Conservation (phyloP, 2,797 vertebrate genomes). For the Silurus aristotelis region DNA sequence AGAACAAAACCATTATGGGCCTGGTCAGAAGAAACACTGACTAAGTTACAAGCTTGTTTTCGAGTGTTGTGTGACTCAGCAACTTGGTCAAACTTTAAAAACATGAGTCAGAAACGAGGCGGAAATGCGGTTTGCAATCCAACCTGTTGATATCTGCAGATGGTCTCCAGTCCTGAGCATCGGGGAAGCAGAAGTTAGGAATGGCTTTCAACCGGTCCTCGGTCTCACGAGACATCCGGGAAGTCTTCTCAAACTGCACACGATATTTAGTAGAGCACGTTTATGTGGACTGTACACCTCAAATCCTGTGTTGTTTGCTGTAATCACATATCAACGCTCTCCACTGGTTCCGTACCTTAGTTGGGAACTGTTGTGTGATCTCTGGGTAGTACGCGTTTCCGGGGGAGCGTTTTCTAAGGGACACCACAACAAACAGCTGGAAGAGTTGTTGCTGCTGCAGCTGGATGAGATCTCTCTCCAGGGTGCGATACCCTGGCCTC, state of each 20-base stretch:
- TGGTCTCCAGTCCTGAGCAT: conserved; percentile 89
- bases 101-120: conserved; percentile 11
- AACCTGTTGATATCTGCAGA: conserved; percentile 87
- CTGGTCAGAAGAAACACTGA: background rate
- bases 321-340: background rate
- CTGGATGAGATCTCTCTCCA: conserved; percentile 93
- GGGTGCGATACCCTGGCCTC: conserved; percentile 88
- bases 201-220: conserved; percentile 95
- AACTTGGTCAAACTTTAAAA: background rate
- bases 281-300: no score
- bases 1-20: background rate
- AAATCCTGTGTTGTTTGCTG: background rate
- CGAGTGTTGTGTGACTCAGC: conserved; percentile 16
- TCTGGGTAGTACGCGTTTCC: conserved; percentile 83
- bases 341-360: conserved; percentile 75
- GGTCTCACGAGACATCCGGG: conserved; percentile 86
- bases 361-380: conserved; percentile 94
- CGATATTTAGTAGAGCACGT: conserved; percentile 13
- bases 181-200: conserved; percentile 96
- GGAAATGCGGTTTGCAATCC: conserved; percentile 27
- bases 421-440: conserved; percentile 96
- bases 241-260: conserved; percentile 87
- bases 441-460: conserved; percentile 94
- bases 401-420: conserved; percentile 82
- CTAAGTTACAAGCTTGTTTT: background rate